These are phyloP conservation scores for Itoplectis maculator DNA, from an alignment of 2,888 invertebrate species.

Conservation along the genomic window DNA sequence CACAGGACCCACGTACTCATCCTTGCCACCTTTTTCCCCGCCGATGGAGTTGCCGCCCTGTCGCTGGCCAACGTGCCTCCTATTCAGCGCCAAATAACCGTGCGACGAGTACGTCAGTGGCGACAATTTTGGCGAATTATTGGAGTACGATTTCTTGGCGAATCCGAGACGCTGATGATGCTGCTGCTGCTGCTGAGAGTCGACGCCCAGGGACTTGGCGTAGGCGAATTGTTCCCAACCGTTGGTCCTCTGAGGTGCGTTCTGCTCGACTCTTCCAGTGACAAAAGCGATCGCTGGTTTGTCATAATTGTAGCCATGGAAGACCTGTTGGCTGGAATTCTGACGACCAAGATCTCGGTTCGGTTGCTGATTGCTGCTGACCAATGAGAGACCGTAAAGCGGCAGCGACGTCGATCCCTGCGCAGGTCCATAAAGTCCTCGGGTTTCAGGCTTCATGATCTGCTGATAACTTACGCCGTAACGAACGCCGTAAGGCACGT, in stretches of 20 bases:
- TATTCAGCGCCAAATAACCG: conserved; percentile 64
- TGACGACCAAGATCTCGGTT: conserved; percentile 61
- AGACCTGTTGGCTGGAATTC: conserved; percentile 55
- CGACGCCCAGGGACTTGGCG: conserved; percentile 32
- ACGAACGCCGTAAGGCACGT: conserved; percentile 74
- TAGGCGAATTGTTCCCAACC: conserved; percentile 61
- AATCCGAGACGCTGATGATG: conserved; percentile 53
- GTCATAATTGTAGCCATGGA: conserved; percentile 72
- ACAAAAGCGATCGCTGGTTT: conserved; percentile 69
- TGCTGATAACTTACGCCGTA: conserved; percentile 76
- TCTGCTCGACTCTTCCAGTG: conserved; percentile 17
- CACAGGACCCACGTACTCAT: conserved; percentile 86
- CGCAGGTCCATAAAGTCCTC: conserved; percentile 68
- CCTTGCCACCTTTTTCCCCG: conserved; percentile 59
- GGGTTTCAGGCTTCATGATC: conserved; percentile 72
- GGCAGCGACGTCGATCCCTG: conserved; percentile 55
- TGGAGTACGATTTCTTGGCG: conserved; percentile 58
- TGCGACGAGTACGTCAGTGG: conserved; percentile 59
- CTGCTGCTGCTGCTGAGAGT: conserved; percentile 38
- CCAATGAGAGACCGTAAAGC: conserved; percentile 64
- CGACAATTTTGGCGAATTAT: conserved; percentile 47
- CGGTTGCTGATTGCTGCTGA: conserved; percentile 64
- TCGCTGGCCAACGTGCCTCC: conserved; percentile 70
- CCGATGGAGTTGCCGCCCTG: conserved; percentile 40
- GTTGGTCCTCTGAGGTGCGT: conserved; percentile 45